Evolutionary conservation across 2,113 vertebrate genomes (phyloP).

Genomic region (Lophura nycthemera): DNA sequence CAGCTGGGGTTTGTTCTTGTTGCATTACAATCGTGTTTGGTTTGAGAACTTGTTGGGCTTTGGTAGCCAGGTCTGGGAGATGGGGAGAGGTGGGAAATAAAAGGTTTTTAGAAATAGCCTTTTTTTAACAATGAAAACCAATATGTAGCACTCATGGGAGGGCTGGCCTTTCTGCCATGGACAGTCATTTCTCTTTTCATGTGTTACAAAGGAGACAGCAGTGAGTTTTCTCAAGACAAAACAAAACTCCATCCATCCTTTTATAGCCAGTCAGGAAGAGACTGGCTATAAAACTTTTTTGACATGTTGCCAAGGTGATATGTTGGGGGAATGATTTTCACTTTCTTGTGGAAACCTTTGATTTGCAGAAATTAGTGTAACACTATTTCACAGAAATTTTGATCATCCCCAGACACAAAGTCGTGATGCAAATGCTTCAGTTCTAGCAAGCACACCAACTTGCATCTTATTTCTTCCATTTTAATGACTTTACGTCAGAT

Average conservation of each 20-base stretch:
- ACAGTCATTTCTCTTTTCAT: background rate
- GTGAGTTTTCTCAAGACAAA: background rate
- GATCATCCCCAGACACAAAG: background rate
- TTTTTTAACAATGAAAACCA: background rate
- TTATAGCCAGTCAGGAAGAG: background rate
- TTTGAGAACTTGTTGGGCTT: conserved; percentile 1
- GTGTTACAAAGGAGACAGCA: background rate
- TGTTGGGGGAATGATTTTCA: background rate
- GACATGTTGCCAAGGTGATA: background rate
- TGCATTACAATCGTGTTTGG: background rate
- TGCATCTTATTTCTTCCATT: background rate
- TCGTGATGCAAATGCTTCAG: background rate
- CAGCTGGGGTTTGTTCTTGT: background rate
- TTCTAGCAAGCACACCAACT: background rate
- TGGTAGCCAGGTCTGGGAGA: background rate
- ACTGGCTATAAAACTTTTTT: background rate
- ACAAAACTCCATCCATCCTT: background rate
- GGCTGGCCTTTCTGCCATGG: background rate
- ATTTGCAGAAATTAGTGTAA: conserved; percentile 24
- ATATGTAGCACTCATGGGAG: background rate
- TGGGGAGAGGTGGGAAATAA: background rate
- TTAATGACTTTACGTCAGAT: conserved; percentile 16
- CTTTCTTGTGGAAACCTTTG: background rate
- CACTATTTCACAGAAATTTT: background rate
- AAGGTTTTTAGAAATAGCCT: background rate